Percentiles rank a stretch among this genome's conserved stretches.
These are phyloP conservation scores for Chrysopa pallens DNA, from an alignment of 1,140 invertebrate species.

Conservation along the genomic window DNA sequence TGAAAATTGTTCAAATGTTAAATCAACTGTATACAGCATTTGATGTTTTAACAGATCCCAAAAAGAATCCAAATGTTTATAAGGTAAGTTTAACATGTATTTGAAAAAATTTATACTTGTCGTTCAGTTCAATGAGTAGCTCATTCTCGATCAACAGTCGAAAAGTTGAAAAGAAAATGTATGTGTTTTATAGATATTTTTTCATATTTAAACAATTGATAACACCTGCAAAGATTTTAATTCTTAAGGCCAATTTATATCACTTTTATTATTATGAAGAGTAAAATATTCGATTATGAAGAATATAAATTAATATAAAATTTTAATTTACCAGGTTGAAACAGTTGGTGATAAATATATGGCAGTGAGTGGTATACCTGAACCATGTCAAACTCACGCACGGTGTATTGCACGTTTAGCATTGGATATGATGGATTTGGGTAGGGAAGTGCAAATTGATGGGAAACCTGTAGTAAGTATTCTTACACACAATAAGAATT, in stretches of 20 bases:
- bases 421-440: constrained; percentile 91
- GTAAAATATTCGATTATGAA: too few relatives aligned
- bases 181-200: too few relatives aligned
- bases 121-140: too few relatives aligned
- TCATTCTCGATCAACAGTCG: too few relatives aligned
- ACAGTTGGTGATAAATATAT: constrained; percentile 99
- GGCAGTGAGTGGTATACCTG: constrained; percentile 93
- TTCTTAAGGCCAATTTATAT: too few relatives aligned
- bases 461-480: constrained; percentile 60
- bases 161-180: too few relatives aligned
- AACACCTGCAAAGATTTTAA: too few relatives aligned
- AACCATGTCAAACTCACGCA: constrained; percentile 78
- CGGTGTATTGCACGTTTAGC: constrained; percentile 83
- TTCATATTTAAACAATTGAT: too few relatives aligned
- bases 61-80: constrained; percentile 81
- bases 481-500: background rate
- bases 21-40: constrained; percentile 84
- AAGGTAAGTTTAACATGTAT: constrained; percentile 71
- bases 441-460: constrained; percentile 69
- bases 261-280: too few relatives aligned
- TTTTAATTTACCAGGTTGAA: constrained; percentile 58
- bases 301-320: too few relatives aligned
- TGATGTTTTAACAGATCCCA: constrained; percentile 80
- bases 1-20: constrained; percentile 84
- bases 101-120: too few relatives aligned